Evolutionary conservation across 2,113 vertebrate genomes (phyloP).

Genomic region (Nesoenas mayeri): DNA sequence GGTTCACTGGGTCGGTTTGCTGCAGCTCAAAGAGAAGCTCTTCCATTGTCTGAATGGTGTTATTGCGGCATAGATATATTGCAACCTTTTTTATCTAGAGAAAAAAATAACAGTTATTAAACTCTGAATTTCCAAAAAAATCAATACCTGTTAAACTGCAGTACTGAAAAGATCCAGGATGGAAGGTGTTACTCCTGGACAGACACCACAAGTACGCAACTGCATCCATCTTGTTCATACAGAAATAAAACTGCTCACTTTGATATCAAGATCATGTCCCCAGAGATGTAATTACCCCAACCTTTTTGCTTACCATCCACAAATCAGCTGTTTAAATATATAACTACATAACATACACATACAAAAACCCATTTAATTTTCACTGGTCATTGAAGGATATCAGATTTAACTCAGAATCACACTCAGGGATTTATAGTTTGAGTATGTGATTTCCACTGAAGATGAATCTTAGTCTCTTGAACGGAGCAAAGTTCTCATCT

Average conservation of each 20-base stretch:
- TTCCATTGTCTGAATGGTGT: constrained; percentile 99
- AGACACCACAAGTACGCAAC: neutral
- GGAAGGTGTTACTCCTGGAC: neutral
- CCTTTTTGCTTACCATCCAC: neutral
- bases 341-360: neutral
- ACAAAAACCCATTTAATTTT: neutral
- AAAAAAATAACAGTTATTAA: neutral
- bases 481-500: neutral
- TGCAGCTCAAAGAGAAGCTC: constrained; percentile 97
- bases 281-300: neutral
- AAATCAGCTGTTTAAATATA: neutral
- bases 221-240: neutral
- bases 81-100: constrained; percentile 97
- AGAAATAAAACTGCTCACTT: neutral
- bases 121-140: neutral
- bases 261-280: neutral
- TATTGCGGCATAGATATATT: constrained; percentile 95
- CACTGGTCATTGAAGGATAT: neutral
- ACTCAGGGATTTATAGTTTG: neutral
- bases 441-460: neutral
- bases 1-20: constrained; percentile 96
- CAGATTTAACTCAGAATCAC: neutral
- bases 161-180: neutral
- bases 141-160: neutral
- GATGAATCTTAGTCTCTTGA: neutral